Evolutionary conservation across 2,888 invertebrate genomes (phyloP).

Genomic region (Dexiosoma caninum): DNA sequence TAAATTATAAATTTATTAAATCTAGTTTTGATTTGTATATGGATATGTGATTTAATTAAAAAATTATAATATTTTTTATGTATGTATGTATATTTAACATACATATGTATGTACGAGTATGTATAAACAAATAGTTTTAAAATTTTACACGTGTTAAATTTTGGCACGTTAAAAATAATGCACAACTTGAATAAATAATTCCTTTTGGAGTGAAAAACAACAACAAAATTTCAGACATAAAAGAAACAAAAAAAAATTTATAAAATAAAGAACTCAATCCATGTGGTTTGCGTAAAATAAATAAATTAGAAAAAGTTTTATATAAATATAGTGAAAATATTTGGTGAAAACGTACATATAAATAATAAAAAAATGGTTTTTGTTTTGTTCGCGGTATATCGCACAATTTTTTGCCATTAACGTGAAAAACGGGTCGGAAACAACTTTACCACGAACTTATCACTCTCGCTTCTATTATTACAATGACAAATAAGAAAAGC

Average conservation of each 20-base stretch:
- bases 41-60: background rate
- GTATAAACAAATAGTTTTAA: background rate
- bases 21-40: slow-evolving; percentile 14
- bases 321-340: slow-evolving; percentile 1
- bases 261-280: slow-evolving; percentile 15
- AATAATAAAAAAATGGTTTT: background rate
- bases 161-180: slow-evolving; percentile 11
- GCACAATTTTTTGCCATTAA: background rate
- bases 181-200: slow-evolving; percentile 54
- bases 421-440: slow-evolving; percentile 4
- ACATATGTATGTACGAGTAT: background rate
- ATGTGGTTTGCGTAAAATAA: slow-evolving; percentile 43
- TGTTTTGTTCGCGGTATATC: background rate
- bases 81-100: background rate
- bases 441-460: slow-evolving; percentile 22
- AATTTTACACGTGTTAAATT: slow-evolving; percentile 50
- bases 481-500: slow-evolving; percentile 41
- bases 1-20: background rate
- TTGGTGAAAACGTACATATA: background rate
- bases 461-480: slow-evolving; percentile 25
- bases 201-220: slow-evolving; percentile 16
- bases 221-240: slow-evolving; percentile 39
- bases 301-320: background rate
- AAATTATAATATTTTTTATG: too few species aligned
- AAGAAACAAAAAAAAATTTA: slow-evolving; percentile 12